These are phyloP conservation scores for Apistogramma diplotaenia DNA, from an alignment of 2,113 vertebrate species.

Conservation along the genomic window DNA sequence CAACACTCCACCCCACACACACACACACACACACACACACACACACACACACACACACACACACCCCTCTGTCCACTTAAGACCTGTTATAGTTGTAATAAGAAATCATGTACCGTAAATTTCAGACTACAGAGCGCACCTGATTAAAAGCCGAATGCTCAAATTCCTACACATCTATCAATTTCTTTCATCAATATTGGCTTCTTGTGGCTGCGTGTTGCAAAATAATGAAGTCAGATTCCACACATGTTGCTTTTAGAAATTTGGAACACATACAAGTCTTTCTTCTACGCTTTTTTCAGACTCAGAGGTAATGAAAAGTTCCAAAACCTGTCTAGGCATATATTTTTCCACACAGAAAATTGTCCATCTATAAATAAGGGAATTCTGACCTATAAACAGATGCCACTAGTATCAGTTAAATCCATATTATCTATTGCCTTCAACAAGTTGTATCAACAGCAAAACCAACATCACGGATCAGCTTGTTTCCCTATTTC, in stretches of 20 bases:
- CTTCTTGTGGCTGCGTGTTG: neutral
- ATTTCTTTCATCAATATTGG: neutral
- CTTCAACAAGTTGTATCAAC: neutral
- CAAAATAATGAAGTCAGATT: neutral
- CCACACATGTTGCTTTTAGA: neutral
- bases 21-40: neutral
- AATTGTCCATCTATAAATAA: neutral
- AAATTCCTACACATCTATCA: too few species aligned
- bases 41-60: neutral
- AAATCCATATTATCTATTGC: neutral
- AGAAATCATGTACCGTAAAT: neutral
- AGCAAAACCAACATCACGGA: neutral
- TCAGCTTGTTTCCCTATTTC: neutral
- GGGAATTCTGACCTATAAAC: neutral
- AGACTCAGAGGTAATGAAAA: neutral
- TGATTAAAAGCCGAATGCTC: too few species aligned
- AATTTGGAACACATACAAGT: neutral
- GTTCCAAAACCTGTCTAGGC: neutral
- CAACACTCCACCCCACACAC: constrained; percentile 28
- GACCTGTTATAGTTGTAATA: neutral
- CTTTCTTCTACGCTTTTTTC: neutral
- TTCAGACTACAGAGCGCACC: too few species aligned
- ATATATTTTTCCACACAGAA: neutral
- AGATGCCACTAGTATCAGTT: neutral
- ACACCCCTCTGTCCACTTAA: neutral